Evolutionary conservation across 2,113 vertebrate species (phyloP).

Genomic region (Rhipidura dahli): DNA sequence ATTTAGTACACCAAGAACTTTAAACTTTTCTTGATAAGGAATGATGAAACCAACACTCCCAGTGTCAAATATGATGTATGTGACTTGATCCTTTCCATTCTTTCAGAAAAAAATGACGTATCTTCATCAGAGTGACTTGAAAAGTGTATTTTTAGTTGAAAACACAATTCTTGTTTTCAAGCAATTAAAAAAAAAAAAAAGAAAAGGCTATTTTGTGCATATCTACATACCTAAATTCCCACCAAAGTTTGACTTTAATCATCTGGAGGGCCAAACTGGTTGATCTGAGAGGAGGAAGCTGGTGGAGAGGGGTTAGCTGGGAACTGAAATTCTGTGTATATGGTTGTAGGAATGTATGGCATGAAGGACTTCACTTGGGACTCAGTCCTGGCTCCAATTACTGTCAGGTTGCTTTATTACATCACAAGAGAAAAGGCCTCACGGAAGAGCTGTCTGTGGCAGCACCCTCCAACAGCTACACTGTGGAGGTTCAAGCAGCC

Average conservation of each 20-base stretch:
- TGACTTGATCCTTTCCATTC: not conserved
- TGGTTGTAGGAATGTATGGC: not conserved
- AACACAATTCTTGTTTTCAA: not conserved
- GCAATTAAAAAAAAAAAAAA: not conserved
- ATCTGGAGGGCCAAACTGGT: not conserved
- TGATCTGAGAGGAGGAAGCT: not conserved
- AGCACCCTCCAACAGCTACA: not conserved
- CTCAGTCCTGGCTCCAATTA: not conserved
- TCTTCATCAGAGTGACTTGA: not conserved
- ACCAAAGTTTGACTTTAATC: not conserved
- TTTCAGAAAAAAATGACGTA: not conserved
- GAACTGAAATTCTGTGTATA: not conserved
- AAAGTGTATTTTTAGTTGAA: not conserved
- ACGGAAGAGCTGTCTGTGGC: not conserved
- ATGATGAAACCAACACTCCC: not conserved
- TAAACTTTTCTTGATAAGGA: not conserved
- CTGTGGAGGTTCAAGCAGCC: not conserved
- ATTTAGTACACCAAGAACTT: not conserved
- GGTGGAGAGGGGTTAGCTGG: not conserved
- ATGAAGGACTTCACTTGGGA: not conserved
- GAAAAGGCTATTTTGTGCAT: not conserved
- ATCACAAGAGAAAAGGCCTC: not conserved
- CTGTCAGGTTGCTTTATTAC: not conserved
- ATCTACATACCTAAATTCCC: not conserved
- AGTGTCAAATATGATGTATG: fast-evolving